Evolutionary conservation across 2,113 vertebrate species (phyloP).

Genomic region (Orycteropus afer): DNA sequence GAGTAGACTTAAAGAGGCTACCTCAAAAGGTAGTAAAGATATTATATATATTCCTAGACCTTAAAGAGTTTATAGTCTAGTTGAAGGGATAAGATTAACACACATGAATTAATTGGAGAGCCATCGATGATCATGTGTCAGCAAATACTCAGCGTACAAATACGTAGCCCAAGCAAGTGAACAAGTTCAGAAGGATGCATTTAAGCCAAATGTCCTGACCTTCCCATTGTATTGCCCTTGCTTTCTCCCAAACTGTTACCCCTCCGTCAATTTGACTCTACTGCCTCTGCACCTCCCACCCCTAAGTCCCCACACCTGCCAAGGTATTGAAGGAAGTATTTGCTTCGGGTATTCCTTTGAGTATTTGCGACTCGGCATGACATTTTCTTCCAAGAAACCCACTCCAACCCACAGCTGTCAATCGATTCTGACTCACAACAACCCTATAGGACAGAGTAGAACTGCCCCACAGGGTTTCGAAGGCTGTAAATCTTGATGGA

Average conservation of each 20-base stretch:
- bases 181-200: background rate
- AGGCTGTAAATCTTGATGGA: too few species aligned
- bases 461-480: too few species aligned
- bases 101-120: background rate
- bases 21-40: background rate
- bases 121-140: background rate
- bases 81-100: background rate
- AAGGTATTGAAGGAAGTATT: background rate
- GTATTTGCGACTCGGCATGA: background rate
- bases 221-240: background rate
- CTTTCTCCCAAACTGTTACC: background rate
- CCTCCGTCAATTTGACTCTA: background rate
- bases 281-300: background rate
- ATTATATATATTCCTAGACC: background rate
- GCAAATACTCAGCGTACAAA: background rate
- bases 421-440: too few species aligned
- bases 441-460: too few species aligned
- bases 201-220: background rate
- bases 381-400: background rate
- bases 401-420: too few species aligned
- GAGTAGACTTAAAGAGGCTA: background rate
- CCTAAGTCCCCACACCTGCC: background rate
- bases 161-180: background rate
- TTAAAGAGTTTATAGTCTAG: background rate
- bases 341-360: background rate